A percentile compares a stretch with the other conserved stretches of the same genome.
phyloP scores from a whole-genome alignment of 2,797 vertebrate genomes.

The Geotrypetes seraphini region DNA sequence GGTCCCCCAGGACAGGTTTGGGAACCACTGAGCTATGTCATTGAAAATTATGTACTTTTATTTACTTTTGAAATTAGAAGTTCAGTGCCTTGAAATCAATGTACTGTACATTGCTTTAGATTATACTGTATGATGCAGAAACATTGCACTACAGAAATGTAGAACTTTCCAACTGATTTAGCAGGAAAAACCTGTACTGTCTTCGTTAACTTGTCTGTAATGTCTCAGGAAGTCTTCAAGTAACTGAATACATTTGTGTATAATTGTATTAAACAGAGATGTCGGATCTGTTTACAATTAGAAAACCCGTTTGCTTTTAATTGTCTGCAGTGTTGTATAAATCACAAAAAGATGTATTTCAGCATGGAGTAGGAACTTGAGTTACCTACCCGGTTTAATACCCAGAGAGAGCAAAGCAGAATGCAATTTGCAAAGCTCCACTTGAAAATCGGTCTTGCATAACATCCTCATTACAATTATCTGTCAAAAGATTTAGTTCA shows the following conservation, averaged over 20 bases:
- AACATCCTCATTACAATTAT: constrained; percentile 47
- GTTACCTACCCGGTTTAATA: constrained; percentile 16
- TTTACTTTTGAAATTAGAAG: too few relatives aligned
- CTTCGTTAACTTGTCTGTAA: too few relatives aligned
- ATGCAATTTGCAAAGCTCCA: constrained; percentile 41
- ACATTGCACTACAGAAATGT: too few relatives aligned
- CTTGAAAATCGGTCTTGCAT: constrained; percentile 41
- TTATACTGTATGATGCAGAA: too few relatives aligned
- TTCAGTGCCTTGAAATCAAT: too few relatives aligned
- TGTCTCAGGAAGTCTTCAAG: background rate
- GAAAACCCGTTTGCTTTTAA: constrained; percentile 8
- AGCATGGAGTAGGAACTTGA: constrained; percentile 2
- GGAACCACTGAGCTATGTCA: too few relatives aligned
- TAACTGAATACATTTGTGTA: constrained; percentile 7
- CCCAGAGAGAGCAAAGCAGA: constrained; percentile 18
- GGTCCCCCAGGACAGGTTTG: too few relatives aligned
- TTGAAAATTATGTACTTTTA: too few relatives aligned
- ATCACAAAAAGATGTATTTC: constrained; percentile 4
- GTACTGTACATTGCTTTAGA: too few relatives aligned
- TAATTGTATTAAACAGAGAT: constrained; percentile 12
- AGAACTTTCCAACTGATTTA: too few relatives aligned
- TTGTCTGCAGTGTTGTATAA: background rate
- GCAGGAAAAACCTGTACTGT: constrained; percentile 1
- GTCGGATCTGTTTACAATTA: constrained; percentile 10
- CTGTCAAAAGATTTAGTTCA: constrained; percentile 50